Evolutionary conservation across 2,113 vertebrate genomes (phyloP), one percentile per base, ranked within the genome.

Genomic region (Centropristis striata): DNA sequence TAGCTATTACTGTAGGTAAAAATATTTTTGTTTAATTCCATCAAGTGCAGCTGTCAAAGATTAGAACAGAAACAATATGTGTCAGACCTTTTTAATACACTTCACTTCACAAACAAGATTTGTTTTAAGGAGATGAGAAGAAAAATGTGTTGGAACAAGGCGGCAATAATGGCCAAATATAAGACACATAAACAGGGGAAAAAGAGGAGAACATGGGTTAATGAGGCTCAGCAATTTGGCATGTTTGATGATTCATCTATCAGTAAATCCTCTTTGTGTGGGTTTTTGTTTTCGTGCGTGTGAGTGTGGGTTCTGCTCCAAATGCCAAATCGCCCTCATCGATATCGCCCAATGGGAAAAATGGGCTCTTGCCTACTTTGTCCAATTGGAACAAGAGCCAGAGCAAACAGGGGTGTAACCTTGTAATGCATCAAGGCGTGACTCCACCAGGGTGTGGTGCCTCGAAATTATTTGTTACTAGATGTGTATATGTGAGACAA

Each of bases 401-500:
- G 90, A 82, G 61, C 69, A 93, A 93, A 93, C 86, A 89, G 37
- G 90, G 92, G 88, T 79, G 87, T 90, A 83, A 65, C 77, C 49
- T 83, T 61, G 44, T 81, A 83, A 87, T 86, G 74, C 80, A 90
- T 86, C 79, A 75, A 80, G 80, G 81, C 78, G 37, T 81, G 78
- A 88, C 86, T 89, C 83, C 68, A n/a, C 55, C 68, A 75, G 85
- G 83, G 83, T 77, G 86, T 83, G 77, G 86, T 81, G 70, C 71
- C 28, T 83, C n/a, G 2, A 86, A 67, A 84, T 85, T 73, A 80
- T 78, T 64, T 74, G 37, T 51, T 60, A 84, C 16, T 75, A 37
- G 11, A 10, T 65, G 51, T 72, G 13, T n/a, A 36, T 64, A 51
- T 61, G 21, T 55, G n/a, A 12, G 23, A 18, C 2, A 2, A 18